Evolutionary conservation across 35 echinoderm and acorn worm genomes (phyloP), one percentile per base, ranked within the genome.

Genomic region (Apostichopus japonicus): DNA sequence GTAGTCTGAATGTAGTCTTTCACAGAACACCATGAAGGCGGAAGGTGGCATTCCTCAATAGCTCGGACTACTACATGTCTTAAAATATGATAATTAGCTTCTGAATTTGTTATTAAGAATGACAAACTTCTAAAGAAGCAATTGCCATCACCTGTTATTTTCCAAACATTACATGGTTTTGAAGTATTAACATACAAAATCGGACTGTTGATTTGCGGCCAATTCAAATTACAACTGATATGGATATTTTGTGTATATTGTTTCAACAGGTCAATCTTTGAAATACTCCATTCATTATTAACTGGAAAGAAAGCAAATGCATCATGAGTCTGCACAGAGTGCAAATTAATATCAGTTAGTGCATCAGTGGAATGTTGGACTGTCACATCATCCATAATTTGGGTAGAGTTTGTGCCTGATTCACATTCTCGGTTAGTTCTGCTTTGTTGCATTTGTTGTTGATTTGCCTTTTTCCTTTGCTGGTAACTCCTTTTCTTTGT

Each of bases 101-200:
- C 52, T 23, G 83, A 19, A 87, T 87, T 56, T 15, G 83, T 61
- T 23, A 87, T 87, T n/a, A 87, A 87, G 24, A 8, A 87, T 21
- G 83, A 65, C 59, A 87, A 87, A 56, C 83, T 58, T 87, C 83
- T 87, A 23, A 87, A 87, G 83, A 87, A 87, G 27, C 83, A 87
- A 23, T 87, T 87, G 23, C 83, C 83, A 87, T 87, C 83, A 62
- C 83, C 33, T 44, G 33, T 44, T 44, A 11, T 61, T 87, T 27
- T 65, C 22, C 33, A 44, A 55, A 87, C 59, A 22, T 22, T 17
- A 4, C 3, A 61, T 87, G 83, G 83, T 65, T 19, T 62, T 15
- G 54, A 53, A 87, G 3, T 58, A 21, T 58, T 87, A 24, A 10
- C 57, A 4, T 24, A 63, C 13, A 61, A 10, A 6, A 61, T 8